A percentile compares a stretch with the other conserved stretches of the same genome.
Conservation (phyloP, 2,113 vertebrate genomes). For the Cercocebus atys region DNA sequence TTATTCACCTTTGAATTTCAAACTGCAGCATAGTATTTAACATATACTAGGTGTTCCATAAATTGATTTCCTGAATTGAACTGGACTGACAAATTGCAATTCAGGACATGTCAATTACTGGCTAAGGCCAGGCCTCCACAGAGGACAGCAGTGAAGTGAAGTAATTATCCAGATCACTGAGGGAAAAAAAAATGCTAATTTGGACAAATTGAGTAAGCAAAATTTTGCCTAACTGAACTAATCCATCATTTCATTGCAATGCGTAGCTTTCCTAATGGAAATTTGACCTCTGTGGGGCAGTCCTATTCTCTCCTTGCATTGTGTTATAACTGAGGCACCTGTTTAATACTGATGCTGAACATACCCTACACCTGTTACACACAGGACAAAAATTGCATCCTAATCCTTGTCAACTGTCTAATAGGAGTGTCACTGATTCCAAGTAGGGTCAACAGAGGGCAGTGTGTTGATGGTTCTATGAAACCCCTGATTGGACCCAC, state of each 20-base stretch:
- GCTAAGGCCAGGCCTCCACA: conserved; percentile 33
- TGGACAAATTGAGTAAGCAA: conserved; percentile 66
- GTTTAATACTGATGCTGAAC: conserved; percentile 8
- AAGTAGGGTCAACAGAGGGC: neutral
- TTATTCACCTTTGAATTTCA: conserved; percentile 41
- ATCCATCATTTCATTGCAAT: conserved; percentile 66
- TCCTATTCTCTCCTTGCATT: conserved; percentile 13
- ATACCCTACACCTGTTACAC: neutral
- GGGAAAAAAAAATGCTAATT: conserved; percentile 63
- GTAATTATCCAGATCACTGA: conserved; percentile 67
- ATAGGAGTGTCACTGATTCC: neutral
- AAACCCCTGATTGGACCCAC: neutral
- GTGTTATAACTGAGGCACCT: neutral
- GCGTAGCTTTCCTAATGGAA: conserved; percentile 13
- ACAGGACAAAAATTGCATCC: conserved; percentile 8
- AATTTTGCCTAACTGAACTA: conserved; percentile 62
- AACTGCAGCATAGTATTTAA: conserved; percentile 20
- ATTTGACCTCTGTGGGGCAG: conserved; percentile 16
- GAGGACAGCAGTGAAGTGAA: conserved; percentile 63
- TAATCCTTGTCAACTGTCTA: conserved; percentile 27
- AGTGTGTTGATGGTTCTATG: neutral
- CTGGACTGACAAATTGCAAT: conserved; percentile 52
- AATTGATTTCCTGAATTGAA: conserved; percentile 55
- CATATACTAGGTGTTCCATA: conserved; percentile 15
- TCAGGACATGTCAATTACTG: conserved; percentile 53